Evolutionary conservation across 2,797 vertebrate species (phyloP), one percentile per base, ranked within the genome.

Genomic region (Avahi laniger): DNA sequence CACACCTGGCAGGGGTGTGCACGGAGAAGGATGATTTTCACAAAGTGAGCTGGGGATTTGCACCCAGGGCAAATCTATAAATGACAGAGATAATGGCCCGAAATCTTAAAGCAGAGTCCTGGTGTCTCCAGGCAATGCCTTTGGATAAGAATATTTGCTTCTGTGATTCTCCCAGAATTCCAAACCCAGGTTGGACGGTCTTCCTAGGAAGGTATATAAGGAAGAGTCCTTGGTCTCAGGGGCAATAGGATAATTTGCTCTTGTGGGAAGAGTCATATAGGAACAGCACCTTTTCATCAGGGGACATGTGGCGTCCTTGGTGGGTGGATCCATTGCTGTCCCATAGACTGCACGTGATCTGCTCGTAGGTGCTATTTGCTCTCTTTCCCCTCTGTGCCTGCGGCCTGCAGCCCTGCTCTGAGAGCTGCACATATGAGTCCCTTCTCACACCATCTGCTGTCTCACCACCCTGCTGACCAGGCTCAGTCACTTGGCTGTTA

Each of bases 351-450:
- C 22, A n/a, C 11, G 46, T 35, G 41, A 67, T 30, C 26, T 76
- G 1, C 10, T 14, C 30, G 13, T 17, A 50, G 48, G 9, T 43
- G 33, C 52, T 3, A 33, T 50, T 41, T 12, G 4, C 20, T 0
- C 24, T 11, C 46, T 22, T 38, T 41, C n/a, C 30, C 9, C 41
- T 12, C 26, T 24, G 6, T 30, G 20, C 9, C 18, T 50, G 5
- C 11, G 0, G 7, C 30, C 61, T 9, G 0, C 2, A 5, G 12
- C 3, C 35, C 28, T 65, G 30, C 24, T 85, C 15, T 14, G 33
- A 89, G 69, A 94, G 35, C 7, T 26, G 22, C 9, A 1, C 11
- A 13, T 6, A 6, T 22, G 67, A 22, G 67, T 69, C 33, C 35
- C 10, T 84, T 89, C 65, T 22, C 17, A 75, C 4, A 18, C 35